phyloP scores from a whole-genome alignment of 2,797 vertebrate genomes.

The Rhinogobio ventralis region DNA sequence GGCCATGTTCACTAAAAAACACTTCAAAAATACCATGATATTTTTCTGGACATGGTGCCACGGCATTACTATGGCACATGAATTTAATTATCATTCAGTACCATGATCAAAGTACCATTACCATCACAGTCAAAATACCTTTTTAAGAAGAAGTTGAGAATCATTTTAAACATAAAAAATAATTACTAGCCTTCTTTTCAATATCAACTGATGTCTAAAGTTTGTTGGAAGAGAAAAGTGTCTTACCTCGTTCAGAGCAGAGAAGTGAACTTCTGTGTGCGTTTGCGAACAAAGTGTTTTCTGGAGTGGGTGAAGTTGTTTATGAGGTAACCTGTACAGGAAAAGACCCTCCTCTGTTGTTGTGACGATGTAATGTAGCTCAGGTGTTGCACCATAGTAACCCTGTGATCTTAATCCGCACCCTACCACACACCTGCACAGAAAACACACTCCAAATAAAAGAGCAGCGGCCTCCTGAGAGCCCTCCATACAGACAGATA shows the following conservation, averaged over 20 bases:
- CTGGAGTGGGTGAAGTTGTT: constrained; percentile 67
- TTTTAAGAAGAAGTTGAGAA: not conserved
- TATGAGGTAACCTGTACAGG: constrained; percentile 66
- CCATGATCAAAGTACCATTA: not conserved
- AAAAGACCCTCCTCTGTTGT: constrained; percentile 57
- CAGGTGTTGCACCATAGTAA: constrained; percentile 78
- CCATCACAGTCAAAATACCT: not conserved
- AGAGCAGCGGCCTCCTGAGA: constrained; percentile 19
- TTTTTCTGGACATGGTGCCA: not conserved
- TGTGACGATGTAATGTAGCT: constrained; percentile 74
- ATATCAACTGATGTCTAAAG: not conserved
- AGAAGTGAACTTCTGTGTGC: constrained; percentile 25
- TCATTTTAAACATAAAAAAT: not conserved
- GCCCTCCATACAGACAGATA: not conserved
- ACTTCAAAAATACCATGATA: not conserved
- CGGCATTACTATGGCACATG: not conserved
- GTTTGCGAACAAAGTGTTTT: constrained; percentile 1
- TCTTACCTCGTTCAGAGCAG: constrained; percentile 68
- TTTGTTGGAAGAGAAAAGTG: constrained; percentile 5
- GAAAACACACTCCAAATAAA: constrained; percentile 60
- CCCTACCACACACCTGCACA: constrained; percentile 65
- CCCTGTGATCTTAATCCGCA: constrained; percentile 66
- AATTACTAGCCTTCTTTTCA: not conserved
- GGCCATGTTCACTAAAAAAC: not conserved
- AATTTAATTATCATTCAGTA: not conserved